These are phyloP conservation scores for Allolobophora icterica DNA, from an alignment of 2,888 invertebrate species.

Conservation along the genomic window DNA sequence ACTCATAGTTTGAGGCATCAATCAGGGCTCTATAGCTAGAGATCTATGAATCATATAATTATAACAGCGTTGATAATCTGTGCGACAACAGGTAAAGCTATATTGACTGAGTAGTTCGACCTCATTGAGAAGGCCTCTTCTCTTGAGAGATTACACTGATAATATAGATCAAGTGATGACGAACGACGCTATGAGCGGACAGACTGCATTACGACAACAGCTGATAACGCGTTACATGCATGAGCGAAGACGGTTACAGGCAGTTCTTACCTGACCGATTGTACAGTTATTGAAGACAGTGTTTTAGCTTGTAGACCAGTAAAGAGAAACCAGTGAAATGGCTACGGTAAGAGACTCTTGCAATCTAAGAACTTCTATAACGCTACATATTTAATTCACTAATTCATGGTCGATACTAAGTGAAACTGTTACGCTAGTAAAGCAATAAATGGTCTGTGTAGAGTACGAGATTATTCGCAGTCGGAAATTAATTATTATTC, in stretches of 20 bases:
- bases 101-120: not conserved
- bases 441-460: no score
- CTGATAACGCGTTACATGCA: not conserved
- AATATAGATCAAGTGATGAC: not conserved
- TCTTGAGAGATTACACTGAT: not conserved
- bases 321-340: not conserved
- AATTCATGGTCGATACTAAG: no score
- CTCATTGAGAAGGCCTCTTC: slow-evolving; percentile 10
- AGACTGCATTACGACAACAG: not conserved
- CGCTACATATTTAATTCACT: not conserved
- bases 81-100: not conserved
- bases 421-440: no score
- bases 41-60: no score
- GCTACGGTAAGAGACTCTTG: not conserved
- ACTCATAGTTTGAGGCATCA: not conserved
- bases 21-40: no score
- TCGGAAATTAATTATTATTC: no score
- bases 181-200: not conserved
- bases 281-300: not conserved
- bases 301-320: not conserved
- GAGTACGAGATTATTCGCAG: no score
- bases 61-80: not conserved
- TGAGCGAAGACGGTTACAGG: not conserved
- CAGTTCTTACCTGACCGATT: not conserved
- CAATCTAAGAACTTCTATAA: not conserved